These are phyloP conservation scores for Tipula confusa DNA, from an alignment of 2,888 invertebrate genomes.

Conservation along the genomic window DNA sequence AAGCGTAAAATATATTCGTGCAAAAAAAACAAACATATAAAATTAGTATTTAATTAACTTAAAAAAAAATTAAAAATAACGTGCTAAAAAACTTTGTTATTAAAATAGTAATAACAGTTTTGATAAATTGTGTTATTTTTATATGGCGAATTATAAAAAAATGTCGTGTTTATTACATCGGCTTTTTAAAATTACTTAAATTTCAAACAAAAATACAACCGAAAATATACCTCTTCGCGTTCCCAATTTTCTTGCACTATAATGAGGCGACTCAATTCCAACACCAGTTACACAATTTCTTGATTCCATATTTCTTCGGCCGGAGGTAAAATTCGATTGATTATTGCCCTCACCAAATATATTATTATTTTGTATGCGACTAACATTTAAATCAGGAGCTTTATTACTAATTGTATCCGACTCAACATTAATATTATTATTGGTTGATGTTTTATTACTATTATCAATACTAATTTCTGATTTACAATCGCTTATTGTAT, in stretches of 20 bases:
- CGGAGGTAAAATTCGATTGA: background rate
- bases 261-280: conserved; percentile 40
- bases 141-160: background rate
- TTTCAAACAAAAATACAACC: background rate
- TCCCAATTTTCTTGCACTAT: conserved; percentile 39
- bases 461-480: background rate
- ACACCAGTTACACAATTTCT: conserved; percentile 44
- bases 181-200: background rate
- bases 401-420: background rate
- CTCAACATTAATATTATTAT: background rate
- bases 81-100: background rate
- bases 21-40: background rate
- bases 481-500: background rate
- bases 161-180: background rate
- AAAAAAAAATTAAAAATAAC: background rate
- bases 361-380: background rate
- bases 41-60: background rate
- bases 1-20: background rate
- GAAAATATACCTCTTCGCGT: conserved; percentile 37
- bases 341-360: conserved; percentile 7
- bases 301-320: conserved; percentile 33
- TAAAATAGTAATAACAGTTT: too few species aligned
- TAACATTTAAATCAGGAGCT: background rate
- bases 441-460: background rate
- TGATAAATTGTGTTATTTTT: background rate